phyloP scores from a whole-genome alignment of 2,797 vertebrate species.

The Centropyge bicolor region DNA sequence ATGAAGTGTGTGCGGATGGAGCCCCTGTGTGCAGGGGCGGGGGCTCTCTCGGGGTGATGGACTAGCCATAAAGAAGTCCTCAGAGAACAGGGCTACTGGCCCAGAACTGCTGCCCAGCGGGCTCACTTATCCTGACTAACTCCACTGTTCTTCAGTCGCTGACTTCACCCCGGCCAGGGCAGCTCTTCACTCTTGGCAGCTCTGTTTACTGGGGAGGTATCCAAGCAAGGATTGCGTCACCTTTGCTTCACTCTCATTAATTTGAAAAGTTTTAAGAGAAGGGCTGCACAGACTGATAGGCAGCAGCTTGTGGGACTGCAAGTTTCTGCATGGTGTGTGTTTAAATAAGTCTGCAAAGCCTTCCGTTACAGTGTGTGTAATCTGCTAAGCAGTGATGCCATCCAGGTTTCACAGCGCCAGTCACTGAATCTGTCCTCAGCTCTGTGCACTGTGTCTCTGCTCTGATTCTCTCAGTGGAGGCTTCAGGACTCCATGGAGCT shows the following conservation, averaged over 20 bases:
- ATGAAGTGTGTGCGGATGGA: constrained; percentile 49
- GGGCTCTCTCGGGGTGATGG: constrained; percentile 39
- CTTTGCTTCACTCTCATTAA: constrained; percentile 73
- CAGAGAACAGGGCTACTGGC: constrained; percentile 61
- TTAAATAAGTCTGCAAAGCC: constrained; percentile 44
- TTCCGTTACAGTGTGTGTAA: constrained; percentile 40
- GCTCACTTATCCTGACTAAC: constrained; percentile 73
- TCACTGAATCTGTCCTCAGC: constrained; percentile 37
- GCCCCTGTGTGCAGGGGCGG: constrained; percentile 38
- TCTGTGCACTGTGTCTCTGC: constrained; percentile 35
- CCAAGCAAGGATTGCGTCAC: constrained; percentile 74
- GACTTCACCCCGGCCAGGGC: constrained; percentile 66
- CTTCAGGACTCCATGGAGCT: constrained; percentile 28
- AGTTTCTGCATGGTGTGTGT: constrained; percentile 44
- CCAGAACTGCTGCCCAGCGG: constrained; percentile 62
- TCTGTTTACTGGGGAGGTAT: constrained; percentile 59
- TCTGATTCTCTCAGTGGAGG: constrained; percentile 37
- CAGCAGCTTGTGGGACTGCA: constrained; percentile 50
- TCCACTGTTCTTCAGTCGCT: constrained; percentile 74
- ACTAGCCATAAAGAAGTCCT: constrained; percentile 65
- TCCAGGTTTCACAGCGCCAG: constrained; percentile 42
- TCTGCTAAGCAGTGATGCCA: constrained; percentile 39
- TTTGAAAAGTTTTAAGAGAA: constrained; percentile 60
- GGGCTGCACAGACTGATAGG: constrained; percentile 50
- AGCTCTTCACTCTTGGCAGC: constrained; percentile 69